Conservation (phyloP, 2,113 vertebrate species). For the Melanotaenia duboulayi region DNA sequence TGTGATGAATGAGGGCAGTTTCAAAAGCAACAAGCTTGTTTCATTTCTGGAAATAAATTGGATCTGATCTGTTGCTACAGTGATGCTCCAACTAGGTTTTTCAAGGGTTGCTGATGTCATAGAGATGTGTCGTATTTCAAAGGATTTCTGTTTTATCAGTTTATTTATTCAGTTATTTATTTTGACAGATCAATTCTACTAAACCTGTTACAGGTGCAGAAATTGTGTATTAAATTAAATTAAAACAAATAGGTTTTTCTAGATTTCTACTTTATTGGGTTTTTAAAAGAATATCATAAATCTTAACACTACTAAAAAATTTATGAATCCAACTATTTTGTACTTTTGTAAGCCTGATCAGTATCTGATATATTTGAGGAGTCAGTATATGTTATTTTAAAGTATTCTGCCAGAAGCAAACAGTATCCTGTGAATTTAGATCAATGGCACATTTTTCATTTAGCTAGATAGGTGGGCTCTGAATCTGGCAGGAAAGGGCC, state of each 20-base stretch:
- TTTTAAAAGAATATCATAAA: neutral
- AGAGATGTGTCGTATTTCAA: neutral
- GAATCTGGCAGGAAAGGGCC: constrained; percentile 32
- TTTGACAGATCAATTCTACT: neutral
- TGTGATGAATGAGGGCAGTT: constrained; percentile 10
- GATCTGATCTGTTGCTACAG: constrained; percentile 19
- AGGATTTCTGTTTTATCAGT: neutral
- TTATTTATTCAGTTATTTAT: neutral
- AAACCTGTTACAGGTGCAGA: constrained; percentile 8
- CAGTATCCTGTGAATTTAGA: constrained; percentile 21
- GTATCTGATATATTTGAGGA: neutral
- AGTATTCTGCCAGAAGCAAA: constrained; percentile 26
- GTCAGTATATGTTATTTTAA: constrained; percentile 31
- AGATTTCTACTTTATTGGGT: neutral
- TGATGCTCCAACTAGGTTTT: constrained; percentile 1
- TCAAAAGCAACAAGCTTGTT: constrained; percentile 31
- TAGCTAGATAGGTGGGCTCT: constrained; percentile 33
- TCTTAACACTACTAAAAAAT: constrained; percentile 1
- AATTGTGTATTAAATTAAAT: constrained; percentile 8
- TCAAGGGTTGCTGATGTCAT: neutral
- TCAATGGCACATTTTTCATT: constrained; percentile 31
- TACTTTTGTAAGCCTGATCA: neutral
- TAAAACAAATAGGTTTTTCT: constrained; percentile 5
- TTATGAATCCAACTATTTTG: constrained; percentile 4
- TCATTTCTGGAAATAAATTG: constrained; percentile 18